Percentiles rank a stretch among this genome's conserved stretches.
These are phyloP conservation scores for Crioceris asparagi DNA, from an alignment of 2,888 invertebrate species.

Conservation along the genomic window DNA sequence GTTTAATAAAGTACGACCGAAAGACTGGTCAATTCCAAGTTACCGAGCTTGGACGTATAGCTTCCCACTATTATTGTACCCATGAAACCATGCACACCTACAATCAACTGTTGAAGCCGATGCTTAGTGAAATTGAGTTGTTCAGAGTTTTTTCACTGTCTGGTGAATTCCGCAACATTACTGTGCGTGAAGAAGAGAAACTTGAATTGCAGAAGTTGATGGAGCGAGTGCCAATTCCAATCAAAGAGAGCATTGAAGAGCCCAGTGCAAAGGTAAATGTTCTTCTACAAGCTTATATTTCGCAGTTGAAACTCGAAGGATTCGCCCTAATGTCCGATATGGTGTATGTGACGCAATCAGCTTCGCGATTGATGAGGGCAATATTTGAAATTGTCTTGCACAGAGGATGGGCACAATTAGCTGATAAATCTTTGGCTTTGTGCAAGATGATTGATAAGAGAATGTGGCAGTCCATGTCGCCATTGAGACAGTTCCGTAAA, in stretches of 20 bases:
- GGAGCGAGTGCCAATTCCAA: conserved; percentile 92
- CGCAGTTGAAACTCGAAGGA: conserved; percentile 94
- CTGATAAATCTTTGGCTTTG: conserved; percentile 87
- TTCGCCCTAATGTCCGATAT: conserved; percentile 99
- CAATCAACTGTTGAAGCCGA: conserved; percentile 92
- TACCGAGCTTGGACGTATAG: conserved; percentile 93
- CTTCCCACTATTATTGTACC: conserved; percentile 97
- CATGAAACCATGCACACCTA: conserved; percentile 95
- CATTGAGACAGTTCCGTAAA: conserved; percentile 90
- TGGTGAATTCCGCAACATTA: conserved; percentile 87
- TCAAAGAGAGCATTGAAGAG: conserved; percentile 97
- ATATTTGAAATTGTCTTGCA: conserved; percentile 94
- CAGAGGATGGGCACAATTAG: conserved; percentile 88
- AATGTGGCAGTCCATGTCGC: conserved; percentile 99
- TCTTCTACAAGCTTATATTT: conserved; percentile 93
- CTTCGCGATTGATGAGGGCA: conserved; percentile 86
- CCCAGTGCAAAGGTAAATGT: conserved; percentile 96
- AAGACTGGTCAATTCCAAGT: conserved; percentile 70
- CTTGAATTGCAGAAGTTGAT: conserved; percentile 92
- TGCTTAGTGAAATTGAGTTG: conserved; percentile 93
- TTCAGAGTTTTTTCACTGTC: conserved; percentile 98
- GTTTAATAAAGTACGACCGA: conserved; percentile 90
- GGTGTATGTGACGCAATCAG: conserved; percentile 98
- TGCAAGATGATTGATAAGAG: conserved; percentile 98
- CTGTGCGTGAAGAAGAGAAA: conserved; percentile 93